phyloP scores from a whole-genome alignment of 2,113 vertebrate genomes.

The Xenopus laevis region DNA sequence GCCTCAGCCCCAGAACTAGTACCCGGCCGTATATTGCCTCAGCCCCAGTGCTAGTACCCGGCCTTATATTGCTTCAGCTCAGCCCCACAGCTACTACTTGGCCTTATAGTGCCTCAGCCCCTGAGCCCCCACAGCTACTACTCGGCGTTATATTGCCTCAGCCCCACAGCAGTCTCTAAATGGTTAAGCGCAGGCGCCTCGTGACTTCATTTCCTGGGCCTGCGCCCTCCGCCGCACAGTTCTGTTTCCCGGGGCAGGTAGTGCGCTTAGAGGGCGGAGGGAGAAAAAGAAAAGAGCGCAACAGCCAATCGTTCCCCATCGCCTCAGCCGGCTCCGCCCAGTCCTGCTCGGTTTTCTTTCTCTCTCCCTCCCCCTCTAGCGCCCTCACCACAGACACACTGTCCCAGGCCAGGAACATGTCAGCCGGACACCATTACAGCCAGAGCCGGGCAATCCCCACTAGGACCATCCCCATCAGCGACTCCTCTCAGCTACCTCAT shows the following conservation, averaged over 20 bases:
- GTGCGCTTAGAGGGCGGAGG: conserved; percentile 64
- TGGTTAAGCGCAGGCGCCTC: conserved; percentile 21
- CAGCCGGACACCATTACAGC: conserved; percentile 84
- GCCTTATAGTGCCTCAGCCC: no score
- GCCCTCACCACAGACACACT: conserved; percentile 9
- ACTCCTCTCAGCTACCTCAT: conserved; percentile 95
- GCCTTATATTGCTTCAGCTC: no score
- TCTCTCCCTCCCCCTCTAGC: neutral
- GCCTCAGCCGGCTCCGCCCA: conserved; percentile 41
- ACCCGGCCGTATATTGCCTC: no score
- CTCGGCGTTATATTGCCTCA: no score
- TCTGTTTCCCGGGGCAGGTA: conserved; percentile 65
- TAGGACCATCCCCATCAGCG: conserved; percentile 90
- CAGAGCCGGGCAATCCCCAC: conserved; percentile 95
- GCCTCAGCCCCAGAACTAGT: no score
- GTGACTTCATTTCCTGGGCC: conserved; percentile 62
- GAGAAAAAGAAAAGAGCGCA: conserved; percentile 45
- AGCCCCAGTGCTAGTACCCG: no score
- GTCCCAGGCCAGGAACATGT: conserved; percentile 58
- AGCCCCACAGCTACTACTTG: no score
- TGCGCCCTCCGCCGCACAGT: conserved; percentile 26
- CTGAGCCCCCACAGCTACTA: no score
- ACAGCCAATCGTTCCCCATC: conserved; percentile 59
- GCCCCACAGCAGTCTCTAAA: neutral
- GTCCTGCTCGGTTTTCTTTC: conserved; percentile 5